These are phyloP conservation scores for Mongoloraphidia duomilia DNA, from an alignment of 2,888 invertebrate genomes.

Conservation along the genomic window DNA sequence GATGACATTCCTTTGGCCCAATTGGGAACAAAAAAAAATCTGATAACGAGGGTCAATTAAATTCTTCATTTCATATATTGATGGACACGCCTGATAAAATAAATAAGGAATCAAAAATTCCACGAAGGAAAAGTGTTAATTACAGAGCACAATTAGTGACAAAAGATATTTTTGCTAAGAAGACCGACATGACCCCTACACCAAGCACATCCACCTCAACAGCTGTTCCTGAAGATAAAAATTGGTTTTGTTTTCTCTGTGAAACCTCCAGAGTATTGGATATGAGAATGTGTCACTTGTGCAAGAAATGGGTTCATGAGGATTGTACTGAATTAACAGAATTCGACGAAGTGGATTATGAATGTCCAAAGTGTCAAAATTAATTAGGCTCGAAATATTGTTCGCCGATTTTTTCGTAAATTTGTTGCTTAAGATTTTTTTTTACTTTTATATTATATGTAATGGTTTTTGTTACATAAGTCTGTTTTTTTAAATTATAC, in stretches of 20 bases:
- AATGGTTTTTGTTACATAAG: no score
- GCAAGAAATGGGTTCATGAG: constrained; percentile 8
- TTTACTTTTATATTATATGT: no score
- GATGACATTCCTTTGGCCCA: constrained; percentile 8
- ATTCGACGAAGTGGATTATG: no score
- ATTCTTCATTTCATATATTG: constrained; percentile 3
- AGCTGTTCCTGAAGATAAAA: neutral
- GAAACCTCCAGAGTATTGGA: constrained; percentile 4
- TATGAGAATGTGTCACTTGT: constrained; percentile 7
- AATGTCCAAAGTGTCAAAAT: no score
- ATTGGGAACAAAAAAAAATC: constrained; percentile 6
- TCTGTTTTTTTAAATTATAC: no score
- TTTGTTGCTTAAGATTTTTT: no score
- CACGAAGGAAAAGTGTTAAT: constrained; percentile 7
- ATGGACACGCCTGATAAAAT: constrained; percentile 4
- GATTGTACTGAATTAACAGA: constrained; percentile 7
- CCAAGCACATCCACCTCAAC: no score
- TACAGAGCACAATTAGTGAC: constrained; percentile 8
- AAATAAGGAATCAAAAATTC: constrained; percentile 3
- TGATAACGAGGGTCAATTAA: constrained; percentile 6
- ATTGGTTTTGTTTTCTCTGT: constrained; percentile 9
- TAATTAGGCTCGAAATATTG: no score
- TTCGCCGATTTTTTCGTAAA: no score
- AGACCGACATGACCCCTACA: no score
- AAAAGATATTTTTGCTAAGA: constrained; percentile 8